These are phyloP conservation scores for Zaprionus ornatus DNA, from an alignment of 1,140 invertebrate species.

Conservation along the genomic window DNA sequence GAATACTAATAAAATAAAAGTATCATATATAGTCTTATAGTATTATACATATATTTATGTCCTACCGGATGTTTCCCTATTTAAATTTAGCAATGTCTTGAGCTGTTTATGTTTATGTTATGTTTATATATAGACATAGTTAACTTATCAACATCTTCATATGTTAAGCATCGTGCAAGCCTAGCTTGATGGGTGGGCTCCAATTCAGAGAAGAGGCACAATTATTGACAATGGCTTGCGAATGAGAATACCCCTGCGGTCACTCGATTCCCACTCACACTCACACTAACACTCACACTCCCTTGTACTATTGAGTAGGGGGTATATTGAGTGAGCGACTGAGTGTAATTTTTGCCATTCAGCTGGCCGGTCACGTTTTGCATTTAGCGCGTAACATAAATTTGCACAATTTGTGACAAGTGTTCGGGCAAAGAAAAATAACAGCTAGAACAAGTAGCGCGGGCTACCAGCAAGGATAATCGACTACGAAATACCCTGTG, in stretches of 20 bases:
- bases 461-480: no score
- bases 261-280: constrained; percentile 4
- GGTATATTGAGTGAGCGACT: constrained; percentile 1
- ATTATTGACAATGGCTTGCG: constrained; percentile 60
- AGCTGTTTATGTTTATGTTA: neutral
- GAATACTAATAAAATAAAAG: no score
- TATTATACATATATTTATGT: no score
- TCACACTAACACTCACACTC: neutral
- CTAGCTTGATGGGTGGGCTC: constrained; percentile 63
- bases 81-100: neutral
- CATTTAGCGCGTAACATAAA: constrained; percentile 80
- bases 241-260: constrained; percentile 1
- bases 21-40: no score
- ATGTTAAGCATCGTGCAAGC: neutral
- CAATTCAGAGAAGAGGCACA: constrained; percentile 59
- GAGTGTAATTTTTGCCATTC: constrained; percentile 75
- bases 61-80: no score
- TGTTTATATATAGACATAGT: neutral
- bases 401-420: constrained; percentile 81
- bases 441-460: constrained; percentile 6
- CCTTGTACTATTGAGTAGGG: neutral
- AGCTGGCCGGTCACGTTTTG: constrained; percentile 78
- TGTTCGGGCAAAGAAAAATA: constrained; percentile 51
- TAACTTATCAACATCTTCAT: neutral
- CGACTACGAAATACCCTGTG: neutral